A percentile compares a stretch with the other conserved stretches of the same genome.
Conservation (phyloP, 23 tunicate species). For the Diplosoma virens region DNA sequence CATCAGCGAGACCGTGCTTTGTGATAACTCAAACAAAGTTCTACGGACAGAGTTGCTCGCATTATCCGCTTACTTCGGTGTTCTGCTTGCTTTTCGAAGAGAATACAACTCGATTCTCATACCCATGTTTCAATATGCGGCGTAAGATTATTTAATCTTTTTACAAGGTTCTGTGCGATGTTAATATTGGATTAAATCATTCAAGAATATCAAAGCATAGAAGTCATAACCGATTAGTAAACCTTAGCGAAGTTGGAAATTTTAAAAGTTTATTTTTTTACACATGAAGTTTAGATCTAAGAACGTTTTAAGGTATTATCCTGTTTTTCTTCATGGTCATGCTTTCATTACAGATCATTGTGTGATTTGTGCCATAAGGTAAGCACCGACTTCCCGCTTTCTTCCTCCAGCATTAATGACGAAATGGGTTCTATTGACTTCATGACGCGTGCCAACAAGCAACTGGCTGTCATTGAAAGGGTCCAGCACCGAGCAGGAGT, state of each 20-base stretch:
- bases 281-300: too few species aligned
- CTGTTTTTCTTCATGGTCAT: too few species aligned
- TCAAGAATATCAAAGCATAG: too few species aligned
- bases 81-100: conserved; percentile 39
- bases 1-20: conserved; percentile 46
- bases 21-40: conserved; percentile 12
- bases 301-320: too few species aligned
- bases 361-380: conserved; percentile 15
- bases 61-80: conserved; percentile 72
- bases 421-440: conserved; percentile 4
- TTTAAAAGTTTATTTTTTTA: too few species aligned
- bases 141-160: too few species aligned
- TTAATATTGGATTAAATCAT: too few species aligned
- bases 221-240: too few species aligned
- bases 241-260: too few species aligned
- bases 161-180: too few species aligned
- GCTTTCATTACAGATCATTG: conserved; percentile 35
- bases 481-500: conserved; percentile 42
- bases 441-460: background rate
- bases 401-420: conserved; percentile 20
- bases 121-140: conserved; percentile 69
- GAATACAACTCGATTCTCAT: conserved; percentile 34
- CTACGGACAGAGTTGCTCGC: conserved; percentile 55
- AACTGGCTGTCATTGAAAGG: conserved; percentile 1
- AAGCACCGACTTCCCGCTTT: conserved; percentile 38